Conservation (phyloP, 1,140 invertebrate species). For the Drosophila orena region DNA sequence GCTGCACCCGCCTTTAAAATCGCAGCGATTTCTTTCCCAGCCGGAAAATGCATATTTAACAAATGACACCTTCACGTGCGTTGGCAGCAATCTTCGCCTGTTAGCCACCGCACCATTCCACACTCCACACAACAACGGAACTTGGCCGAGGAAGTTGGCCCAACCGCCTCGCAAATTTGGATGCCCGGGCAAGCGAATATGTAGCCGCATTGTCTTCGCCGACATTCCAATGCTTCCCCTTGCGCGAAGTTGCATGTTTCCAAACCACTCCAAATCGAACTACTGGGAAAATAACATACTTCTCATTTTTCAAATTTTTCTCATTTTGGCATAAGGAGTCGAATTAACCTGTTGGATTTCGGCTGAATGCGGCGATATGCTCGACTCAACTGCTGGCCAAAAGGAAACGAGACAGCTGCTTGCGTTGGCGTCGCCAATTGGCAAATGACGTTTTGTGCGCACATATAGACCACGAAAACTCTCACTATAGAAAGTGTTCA, state of each 20-base stretch:
- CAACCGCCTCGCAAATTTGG: conserved; percentile 69
- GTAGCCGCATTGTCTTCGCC: conserved; percentile 60
- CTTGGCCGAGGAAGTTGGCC: conserved; percentile 40
- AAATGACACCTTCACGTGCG: conserved; percentile 82
- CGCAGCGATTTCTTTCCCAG: conserved; percentile 70
- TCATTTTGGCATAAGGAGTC: conserved; percentile 59
- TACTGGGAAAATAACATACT: conserved; percentile 39
- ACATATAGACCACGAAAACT: conserved; percentile 30
- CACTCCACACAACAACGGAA: conserved; percentile 31
- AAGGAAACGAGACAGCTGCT: conserved; percentile 28
- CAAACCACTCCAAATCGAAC: conserved; percentile 15
- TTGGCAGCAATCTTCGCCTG: conserved; percentile 37
- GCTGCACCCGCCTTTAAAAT: conserved; percentile 45
- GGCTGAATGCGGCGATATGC: conserved; percentile 14
- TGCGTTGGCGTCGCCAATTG: conserved; percentile 45
- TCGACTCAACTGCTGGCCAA: conserved; percentile 23
- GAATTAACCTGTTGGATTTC: conserved; percentile 74
- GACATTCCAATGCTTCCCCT: conserved; percentile 74
- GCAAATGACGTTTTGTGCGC: conserved; percentile 14
- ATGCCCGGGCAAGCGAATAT: conserved; percentile 38
- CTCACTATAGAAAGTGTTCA: too few relatives aligned
- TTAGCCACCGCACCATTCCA: conserved; percentile 5
- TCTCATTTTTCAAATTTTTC: conserved; percentile 65
- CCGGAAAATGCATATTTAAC: conserved; percentile 75
- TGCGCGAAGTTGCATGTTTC: conserved; percentile 71